Conservation (phyloP, 1,140 invertebrate genomes). For the Meloidogyne hapla region DNA sequence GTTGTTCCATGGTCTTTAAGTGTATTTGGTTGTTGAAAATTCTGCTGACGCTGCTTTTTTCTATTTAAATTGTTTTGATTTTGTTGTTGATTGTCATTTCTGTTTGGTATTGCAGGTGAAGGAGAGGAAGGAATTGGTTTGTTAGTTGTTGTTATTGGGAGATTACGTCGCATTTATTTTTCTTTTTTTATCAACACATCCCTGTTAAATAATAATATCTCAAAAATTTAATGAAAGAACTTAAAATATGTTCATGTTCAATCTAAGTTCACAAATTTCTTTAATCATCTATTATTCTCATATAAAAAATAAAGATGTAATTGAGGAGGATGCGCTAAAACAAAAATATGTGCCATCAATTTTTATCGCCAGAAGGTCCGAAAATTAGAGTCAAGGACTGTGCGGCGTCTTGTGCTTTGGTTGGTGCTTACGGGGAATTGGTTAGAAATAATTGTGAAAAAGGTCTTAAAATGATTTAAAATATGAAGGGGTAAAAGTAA, state of each 20-base stretch:
- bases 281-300: not conserved
- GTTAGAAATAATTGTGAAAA: too few species aligned
- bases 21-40: not conserved
- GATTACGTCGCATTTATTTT: not conserved
- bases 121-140: not conserved
- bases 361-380: not conserved
- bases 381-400: slow-evolving; percentile 1
- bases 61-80: not conserved
- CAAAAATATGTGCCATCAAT: not conserved
- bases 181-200: not conserved
- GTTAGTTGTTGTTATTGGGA: not conserved
- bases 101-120: not conserved
- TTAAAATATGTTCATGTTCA: too few species aligned
- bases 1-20: not conserved
- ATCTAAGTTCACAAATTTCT: too few species aligned
- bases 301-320: not conserved
- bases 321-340: not conserved
- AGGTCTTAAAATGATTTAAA: not conserved
- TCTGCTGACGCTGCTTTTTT: not conserved
- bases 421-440: not conserved
- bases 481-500: not conserved
- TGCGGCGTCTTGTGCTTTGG: too few species aligned
- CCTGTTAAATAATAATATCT: not conserved
- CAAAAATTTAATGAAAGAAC: not conserved
- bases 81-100: not conserved